Conservation (phyloP, 2,888 invertebrate species). For the Melieria picta region DNA sequence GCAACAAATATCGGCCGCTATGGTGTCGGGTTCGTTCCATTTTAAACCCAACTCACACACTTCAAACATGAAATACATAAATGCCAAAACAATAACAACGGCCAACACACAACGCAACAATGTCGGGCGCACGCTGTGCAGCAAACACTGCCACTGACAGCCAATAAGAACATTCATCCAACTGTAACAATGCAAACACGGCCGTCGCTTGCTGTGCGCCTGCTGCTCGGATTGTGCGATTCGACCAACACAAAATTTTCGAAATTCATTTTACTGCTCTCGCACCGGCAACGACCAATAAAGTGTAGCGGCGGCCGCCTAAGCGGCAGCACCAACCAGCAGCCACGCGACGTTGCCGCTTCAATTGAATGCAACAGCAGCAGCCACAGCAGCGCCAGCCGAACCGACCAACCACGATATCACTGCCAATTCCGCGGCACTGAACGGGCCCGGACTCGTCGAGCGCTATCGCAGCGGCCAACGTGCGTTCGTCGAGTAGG, state of each 20-base stretch:
- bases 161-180: constrained; percentile 64
- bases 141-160: constrained; percentile 49
- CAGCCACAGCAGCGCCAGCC: constrained; percentile 39
- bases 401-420: constrained; percentile 50
- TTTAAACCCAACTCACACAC: too few species aligned
- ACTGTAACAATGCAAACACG: constrained; percentile 59
- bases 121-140: constrained; percentile 24
- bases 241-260: constrained; percentile 67
- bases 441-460: constrained; percentile 28
- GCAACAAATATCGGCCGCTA: too few species aligned
- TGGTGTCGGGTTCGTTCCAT: too few species aligned
- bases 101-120: constrained; percentile 2
- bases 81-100: constrained; percentile 3
- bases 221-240: constrained; percentile 63
- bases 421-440: constrained; percentile 17
- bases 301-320: constrained; percentile 42
- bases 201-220: constrained; percentile 51
- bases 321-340: constrained; percentile 32
- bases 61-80: background rate
- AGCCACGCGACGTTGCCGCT: constrained; percentile 18
- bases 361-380: constrained; percentile 40
- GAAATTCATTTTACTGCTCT: constrained; percentile 55
- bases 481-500: constrained; percentile 27
- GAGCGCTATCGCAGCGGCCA: constrained; percentile 20
- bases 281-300: constrained; percentile 55